These are phyloP conservation scores for Sarcophaga variegata DNA, from an alignment of 2,888 invertebrate species.

Conservation along the genomic window DNA sequence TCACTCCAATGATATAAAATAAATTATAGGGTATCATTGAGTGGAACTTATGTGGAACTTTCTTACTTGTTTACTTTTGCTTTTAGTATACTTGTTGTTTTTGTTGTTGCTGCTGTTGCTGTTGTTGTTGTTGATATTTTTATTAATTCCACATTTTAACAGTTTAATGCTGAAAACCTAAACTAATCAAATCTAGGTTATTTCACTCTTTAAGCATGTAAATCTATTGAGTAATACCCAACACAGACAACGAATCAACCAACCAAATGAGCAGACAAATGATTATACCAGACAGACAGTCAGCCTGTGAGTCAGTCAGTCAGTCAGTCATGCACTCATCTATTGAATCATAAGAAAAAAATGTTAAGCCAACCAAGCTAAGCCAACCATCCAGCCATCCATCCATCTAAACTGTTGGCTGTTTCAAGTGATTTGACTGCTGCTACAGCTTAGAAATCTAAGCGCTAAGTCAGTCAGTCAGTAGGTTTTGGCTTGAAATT, in stretches of 20 bases:
- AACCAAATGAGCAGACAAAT: neutral
- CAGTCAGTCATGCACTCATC: conserved; percentile 9
- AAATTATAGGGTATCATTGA: too few relatives aligned
- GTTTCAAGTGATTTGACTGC: neutral
- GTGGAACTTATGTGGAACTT: too few relatives aligned
- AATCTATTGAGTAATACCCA: conserved; percentile 60
- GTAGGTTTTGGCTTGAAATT: neutral
- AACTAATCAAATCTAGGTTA: conserved; percentile 68
- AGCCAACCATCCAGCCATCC: conserved; percentile 29
- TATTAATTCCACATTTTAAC: conserved; percentile 57
- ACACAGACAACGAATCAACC: conserved; percentile 28
- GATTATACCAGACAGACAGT: conserved; percentile 12
- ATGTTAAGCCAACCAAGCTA: neutral
- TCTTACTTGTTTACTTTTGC: conserved; percentile 26
- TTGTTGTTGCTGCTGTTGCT: conserved; percentile 19
- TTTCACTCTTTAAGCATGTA: conserved; percentile 63
- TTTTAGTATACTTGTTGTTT: conserved; percentile 22
- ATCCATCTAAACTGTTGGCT: neutral
- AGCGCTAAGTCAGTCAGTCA: neutral
- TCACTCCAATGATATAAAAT: too few relatives aligned
- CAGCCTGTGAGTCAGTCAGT: neutral
- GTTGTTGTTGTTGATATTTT: conserved; percentile 32
- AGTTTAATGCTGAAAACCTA: conserved; percentile 58
- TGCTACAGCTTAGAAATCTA: neutral
- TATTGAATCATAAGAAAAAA: conserved; percentile 6